Base-by-base conservation (phyloP, 1,140 invertebrate species). In the Musca vetustissima region DNA sequence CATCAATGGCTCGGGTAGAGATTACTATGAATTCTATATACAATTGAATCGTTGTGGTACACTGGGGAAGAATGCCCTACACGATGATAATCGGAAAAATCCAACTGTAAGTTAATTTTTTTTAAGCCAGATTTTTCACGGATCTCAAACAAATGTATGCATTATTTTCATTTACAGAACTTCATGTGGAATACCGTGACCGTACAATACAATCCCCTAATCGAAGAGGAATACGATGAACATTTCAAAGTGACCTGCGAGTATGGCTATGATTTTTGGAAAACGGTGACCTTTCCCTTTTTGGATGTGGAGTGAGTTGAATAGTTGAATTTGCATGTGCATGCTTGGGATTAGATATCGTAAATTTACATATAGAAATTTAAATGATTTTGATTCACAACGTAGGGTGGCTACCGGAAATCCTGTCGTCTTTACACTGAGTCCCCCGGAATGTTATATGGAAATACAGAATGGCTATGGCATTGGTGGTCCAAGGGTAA, bases 121-220 rank as follows among this genome's bases (percentile, higher is more conserved):
- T 4, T 22, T 28, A 21, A 28, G 0, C 1, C 49, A 25, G 22
- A 21, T 66, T 52, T 8, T 50, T 14, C 14, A 47, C 8, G 3
- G 28, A 25, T 49, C 13, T 67, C 19, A 55, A 15, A 21, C 3
- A 3, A 28, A 59, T n/a, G n/a, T n/a, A n/a, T n/a, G n/a, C n/a
- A n/a, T n/a, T n/a, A 1, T 64, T 25, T 72, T 4, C 85, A 50
- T 83, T 92, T 93, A 8, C 28, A 96, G 89, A 95, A 96, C 83
- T 90, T 96, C 71, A 96, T 96, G 94, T 96, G 94, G 94, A 97
- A 97, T 80, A 97, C 94, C 1, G 91, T 96, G 48, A 96, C 93
- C 1, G 93, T 96, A 22, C 95, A 97, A 76, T 97, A 97, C 83
- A 97, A 96, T 84, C 89, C 94, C 0, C 81, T 96, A 59, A 97